Base-by-base conservation (phyloP, 2,113 vertebrate species). In the Chloropsis hardwickii region DNA sequence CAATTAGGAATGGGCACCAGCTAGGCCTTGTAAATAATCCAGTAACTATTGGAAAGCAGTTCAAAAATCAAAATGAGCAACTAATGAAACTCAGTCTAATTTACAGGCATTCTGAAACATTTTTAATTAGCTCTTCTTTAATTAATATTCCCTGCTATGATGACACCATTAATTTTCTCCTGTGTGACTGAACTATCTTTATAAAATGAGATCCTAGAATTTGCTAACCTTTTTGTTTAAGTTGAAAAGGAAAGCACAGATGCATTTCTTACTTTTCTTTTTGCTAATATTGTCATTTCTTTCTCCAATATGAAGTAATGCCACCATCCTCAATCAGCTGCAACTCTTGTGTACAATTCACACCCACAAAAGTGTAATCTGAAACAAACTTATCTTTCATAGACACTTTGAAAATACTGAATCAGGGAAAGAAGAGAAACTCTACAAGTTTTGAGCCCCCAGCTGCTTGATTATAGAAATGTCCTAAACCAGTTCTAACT, bases 81-180 rank as follows among this genome's bases (percentile, higher is more conserved):
- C 40, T 90, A 82, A 94, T 74, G 50, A 86, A 96, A 81, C 60
- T 69, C 50, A 9, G 31, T 76, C 44, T 92, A 86, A 73, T 90
- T 90, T 94, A 86, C 53, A 90, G 61, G 86, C 44, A 47, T 73
- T 61, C 71, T 47, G 67, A 92, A 79, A 51, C 16, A 29, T 78
- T 93, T 94, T 87, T 54, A 91, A 79, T 96, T 92, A 94, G 39
- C 23, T 78, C n/a, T 51, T 92, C 50, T 91, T 90, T 89, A 93
- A 88, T 92, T 77, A 94, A 69, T 87, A 88, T 81, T 88, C 28
- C 56, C 71, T 73, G 64, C 71, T 86, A 86, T 50, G 82, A 74
- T 54, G 44, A 78, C 48, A 81, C 39, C 33, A 79, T 65, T 72
- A 58, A 66, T 81, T 76, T 81, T 86, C 29, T 84, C 20, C 12